Evolutionary conservation across 2,797 vertebrate species (phyloP), one percentile per base, ranked within the genome.

Genomic region (Galagoides demidoff): DNA sequence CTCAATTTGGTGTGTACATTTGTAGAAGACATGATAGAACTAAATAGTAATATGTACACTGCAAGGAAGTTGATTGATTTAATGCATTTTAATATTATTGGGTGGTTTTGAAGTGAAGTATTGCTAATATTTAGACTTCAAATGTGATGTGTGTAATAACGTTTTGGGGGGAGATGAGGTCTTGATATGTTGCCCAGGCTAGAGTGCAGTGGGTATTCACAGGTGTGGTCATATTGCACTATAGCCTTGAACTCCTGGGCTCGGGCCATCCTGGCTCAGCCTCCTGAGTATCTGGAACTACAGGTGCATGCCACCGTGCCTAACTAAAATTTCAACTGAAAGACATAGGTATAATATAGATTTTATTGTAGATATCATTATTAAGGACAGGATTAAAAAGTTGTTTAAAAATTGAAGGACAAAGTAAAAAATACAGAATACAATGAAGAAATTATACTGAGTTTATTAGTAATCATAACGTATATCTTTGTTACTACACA

Each of bases 71-170:
- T 5, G 11, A 45, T 64, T 59, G 14, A 81, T 61, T 71, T 68
- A 71, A 95, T 79, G 4, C n/a, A 0, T 78, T 73, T 45, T 83
- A 57, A 85, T 37, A 70, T 61, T 82, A 45, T 45, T 45, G 45
- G 45, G 39, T 43, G 11, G 49, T 83, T 86, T 29, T 5, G 11
- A 87, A 85, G 14, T 64, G 37, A n/a, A 17, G 29, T 31, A 49
- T 57, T 90, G 27, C 68, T 88, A 71, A 45, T 85, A 76, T n/a
- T 94, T 91, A 88, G 29, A 59, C 59, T 89, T 64, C 64, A 49
- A 34, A 23, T 93, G 57, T 95, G 94, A 81, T 63, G 31, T 5
- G 1, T 17, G 20, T 39, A 64, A n/a, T 78, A 66, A 66, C 2
- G 3, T n/a, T 66, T 31, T 74, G 49, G 49, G 49, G 49, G 14